Conservation (phyloP, 53 echinoderm and acorn worm genomes). For the Glandiceps talaboti region DNA sequence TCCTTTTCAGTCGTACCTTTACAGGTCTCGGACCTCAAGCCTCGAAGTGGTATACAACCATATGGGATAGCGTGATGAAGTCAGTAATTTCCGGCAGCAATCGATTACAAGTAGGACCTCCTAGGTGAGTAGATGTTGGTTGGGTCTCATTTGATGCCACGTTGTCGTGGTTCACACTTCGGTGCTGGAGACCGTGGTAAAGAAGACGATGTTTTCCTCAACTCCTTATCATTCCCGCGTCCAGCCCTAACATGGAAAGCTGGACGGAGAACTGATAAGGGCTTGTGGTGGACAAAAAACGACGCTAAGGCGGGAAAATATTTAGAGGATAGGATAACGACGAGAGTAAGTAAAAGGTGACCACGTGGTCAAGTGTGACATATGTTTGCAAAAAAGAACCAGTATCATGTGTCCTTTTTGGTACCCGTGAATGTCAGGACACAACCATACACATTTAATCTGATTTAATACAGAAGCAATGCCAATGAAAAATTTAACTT, state of each 20-base stretch:
- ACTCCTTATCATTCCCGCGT: conserved; percentile 57
- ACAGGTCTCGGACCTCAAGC: not conserved
- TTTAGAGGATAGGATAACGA: not conserved
- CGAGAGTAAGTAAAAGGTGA: not conserved
- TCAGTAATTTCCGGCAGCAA: not conserved
- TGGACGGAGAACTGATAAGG: conserved; percentile 68
- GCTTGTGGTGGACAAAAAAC: conserved; percentile 23
- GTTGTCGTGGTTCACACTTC: not conserved
- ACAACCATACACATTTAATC: too few relatives aligned
- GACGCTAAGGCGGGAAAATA: not conserved
- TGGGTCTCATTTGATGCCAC: not conserved
- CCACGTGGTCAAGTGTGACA: not conserved
- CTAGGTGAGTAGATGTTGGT: not conserved
- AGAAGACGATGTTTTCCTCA: conserved; percentile 13
- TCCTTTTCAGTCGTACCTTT: not conserved
- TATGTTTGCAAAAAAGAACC: too few relatives aligned
- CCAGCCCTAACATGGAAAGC: conserved; percentile 30
- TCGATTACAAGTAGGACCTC: too few relatives aligned
- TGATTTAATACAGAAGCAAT: too few relatives aligned
- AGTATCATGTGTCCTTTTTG: too few relatives aligned
- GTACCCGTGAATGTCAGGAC: too few relatives aligned
- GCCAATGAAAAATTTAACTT: too few relatives aligned
- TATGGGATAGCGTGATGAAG: not conserved
- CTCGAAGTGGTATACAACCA: not conserved
- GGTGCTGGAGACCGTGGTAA: not conserved